Evolutionary conservation across 2,113 vertebrate genomes (phyloP), one percentile per base, ranked within the genome.

Genomic region (Uria aalge): DNA sequence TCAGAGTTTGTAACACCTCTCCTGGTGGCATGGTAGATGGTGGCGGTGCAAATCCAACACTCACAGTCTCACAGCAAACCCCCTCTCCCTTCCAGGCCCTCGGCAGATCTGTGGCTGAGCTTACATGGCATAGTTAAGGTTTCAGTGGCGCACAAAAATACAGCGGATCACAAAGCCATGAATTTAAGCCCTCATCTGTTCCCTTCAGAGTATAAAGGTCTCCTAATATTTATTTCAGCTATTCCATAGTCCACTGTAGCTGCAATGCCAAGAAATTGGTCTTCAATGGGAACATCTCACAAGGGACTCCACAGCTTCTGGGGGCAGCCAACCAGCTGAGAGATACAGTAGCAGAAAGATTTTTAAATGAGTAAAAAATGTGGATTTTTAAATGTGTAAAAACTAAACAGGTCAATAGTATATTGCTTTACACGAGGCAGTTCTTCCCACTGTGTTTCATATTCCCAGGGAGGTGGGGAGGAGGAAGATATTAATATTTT

Each of bases 11-110:
- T 38, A 30, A 52, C 11, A 15, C 30, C 27, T 71, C 29, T 59
- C 36, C 52, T 7, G 13, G 32, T 2, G 4, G 53, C 43, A 43
- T 0, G 0, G 48, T 3, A 32, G 52, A 20, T 56, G 32, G 21
- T 6, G 48, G 50, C 5, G 2, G 3, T 36, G 27, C 64, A 69
- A 72, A 72, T 45, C 48, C 23, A 75, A n/a, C 75, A 48, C 21
- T 15, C 40, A 12, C 40, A 41, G 40, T 41, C 40, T 60, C 76
- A 45, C 2, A 71, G 72, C 34, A 88, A 64, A 79, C 30, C 19
- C 21, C 11, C 12, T 63, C 50, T 66, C 48, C 47, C 18, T 47
- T 20, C 22, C 23, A 18, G 45, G 19, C 5, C 4, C 34, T 34
- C 20, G 20, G 36, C 66, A 85, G 30, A 27, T 73, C 63, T 47